Base-by-base conservation (phyloP, 2,888 invertebrate genomes). In the Agonopterix subpropinquella region DNA sequence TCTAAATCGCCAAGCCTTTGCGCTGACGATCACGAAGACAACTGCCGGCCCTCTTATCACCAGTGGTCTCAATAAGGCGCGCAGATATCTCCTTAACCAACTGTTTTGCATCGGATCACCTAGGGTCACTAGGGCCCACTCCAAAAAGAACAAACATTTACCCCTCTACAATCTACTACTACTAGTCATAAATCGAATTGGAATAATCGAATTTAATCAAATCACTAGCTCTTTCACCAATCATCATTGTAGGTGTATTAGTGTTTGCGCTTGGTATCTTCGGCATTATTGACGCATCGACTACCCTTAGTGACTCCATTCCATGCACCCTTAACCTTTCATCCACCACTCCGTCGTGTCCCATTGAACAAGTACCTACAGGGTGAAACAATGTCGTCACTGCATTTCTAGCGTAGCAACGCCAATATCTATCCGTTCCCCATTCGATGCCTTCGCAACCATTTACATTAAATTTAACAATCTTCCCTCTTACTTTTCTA, bases 331-430 rank as follows among this genome's bases (percentile, higher is more conserved):
- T 66, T 28, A 86, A 57, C 42, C 63, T 65, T 49, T 77, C 80
- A 49, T 87, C 72, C 0, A 86, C 84, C 0, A 87, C 86, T 0
- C 83, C 82, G 43, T 67, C 41, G 0, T 53, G 52, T 0, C 82
- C 84, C 84, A 87, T 86, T 2, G 70, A 67, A 49, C 85, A 86
- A 1, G 85, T 80, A 0, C 89, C 88, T 0, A 89, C 89, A 37
- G 91, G 90, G 67, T 93, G 93, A 51, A 91, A 89, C 47, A 93
- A 77, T 7, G 91, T 90, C 36, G 87, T 77, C 0, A 90, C 89
- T 11, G 90, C 75, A 53, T 89, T 89, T 41, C 87, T 80, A 0
- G 89, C 83, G 60, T 91, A 89, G 61, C 94, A 94, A 43, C 82
- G 80, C 91, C 92, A 92, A 60, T 93, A 94, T 0, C 75, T 75